Base-by-base conservation (phyloP, 2,797 vertebrate species). In the Arrhamphus sclerolepis region DNA sequence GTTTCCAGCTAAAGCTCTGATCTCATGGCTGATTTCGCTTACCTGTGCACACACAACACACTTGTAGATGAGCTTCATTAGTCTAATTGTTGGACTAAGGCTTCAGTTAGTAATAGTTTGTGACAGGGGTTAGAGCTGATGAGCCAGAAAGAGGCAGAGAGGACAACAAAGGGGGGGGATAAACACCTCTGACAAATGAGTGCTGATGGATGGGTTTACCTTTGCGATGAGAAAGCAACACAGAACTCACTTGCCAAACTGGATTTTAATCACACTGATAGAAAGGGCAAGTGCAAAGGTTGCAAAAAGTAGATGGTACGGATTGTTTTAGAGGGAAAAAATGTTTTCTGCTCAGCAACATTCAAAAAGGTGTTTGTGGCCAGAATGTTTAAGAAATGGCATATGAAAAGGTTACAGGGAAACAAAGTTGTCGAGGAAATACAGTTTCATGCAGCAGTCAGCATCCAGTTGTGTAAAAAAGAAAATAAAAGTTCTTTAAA, bases 161-260 rank as follows among this genome's bases (percentile, higher is more conserved):
- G 76, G 70, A 76, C 56, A 50, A 72, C 56, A 19, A 54, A 70
- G 60, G 46, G 24, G 6, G n/a, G 56, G 65, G 68, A 69, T 82
- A 86, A 89, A 80, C 69, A 67, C 72, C 62, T 66, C 14, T 85
- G 77, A 82, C 84, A 83, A 80, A 90, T 81, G 73, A 71, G 52
- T 34, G 43, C 43, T 89, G 86, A 90, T 89, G 66, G 79, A 87
- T 84, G 77, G 73, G 65, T 79, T 89, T 82, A 73, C 73, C 71
- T 78, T 55, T 66, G 46, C 59, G 61, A 57, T 46, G 48, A 54
- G 49, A 56, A 57, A 54, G 43, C 51, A 50, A 54, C 46, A 52
- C 60, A 52, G 19, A 55, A 52, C 52, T 68, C 20, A 50, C 19
- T 41, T 56, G 79, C 66, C 62, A 62, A 58, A 40, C 34, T 34